Percentiles rank a stretch among this genome's conserved stretches.
phyloP scores from a whole-genome alignment of 2,888 invertebrate genomes.

The Rotaria socialis region DNA sequence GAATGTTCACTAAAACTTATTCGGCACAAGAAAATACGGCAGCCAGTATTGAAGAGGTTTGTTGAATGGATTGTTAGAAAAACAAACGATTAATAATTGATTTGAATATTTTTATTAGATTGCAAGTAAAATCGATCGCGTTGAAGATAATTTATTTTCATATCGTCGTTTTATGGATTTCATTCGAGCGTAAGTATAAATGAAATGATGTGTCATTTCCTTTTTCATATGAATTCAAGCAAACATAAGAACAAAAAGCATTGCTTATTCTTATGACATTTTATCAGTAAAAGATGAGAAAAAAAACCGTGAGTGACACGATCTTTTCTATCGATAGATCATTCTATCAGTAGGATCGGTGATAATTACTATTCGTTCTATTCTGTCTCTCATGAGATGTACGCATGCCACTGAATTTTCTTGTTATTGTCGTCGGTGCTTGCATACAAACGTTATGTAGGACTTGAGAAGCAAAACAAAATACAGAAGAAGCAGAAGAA shows the following conservation, averaged over 20 bases:
- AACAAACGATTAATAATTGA: not conserved
- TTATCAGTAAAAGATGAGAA: not conserved
- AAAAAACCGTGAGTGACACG: not conserved
- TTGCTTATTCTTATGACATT: not conserved
- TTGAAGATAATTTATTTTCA: conserved; percentile 33
- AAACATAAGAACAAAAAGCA: not conserved
- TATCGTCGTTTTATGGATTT: conserved; percentile 33
- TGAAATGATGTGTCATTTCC: not conserved
- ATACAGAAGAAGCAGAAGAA: not conserved
- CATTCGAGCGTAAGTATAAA: conserved; percentile 34
- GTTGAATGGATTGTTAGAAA: not conserved
- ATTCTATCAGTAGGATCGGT: not conserved
- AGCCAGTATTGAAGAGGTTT: conserved; percentile 9
- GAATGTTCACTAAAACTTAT: not conserved
- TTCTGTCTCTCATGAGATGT: not conserved
- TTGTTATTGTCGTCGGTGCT: not conserved
- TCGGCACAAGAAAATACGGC: conserved; percentile 9
- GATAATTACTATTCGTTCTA: not conserved
- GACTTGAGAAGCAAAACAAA: not conserved
- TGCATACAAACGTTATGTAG: not conserved
- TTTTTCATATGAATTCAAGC: not conserved
- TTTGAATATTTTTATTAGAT: not conserved
- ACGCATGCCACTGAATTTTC: not conserved
- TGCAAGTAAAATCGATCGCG: conserved; percentile 7
- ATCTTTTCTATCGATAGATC: not conserved